These are phyloP conservation scores for Sebastes nivosus DNA, from an alignment of 2,797 vertebrate genomes.

Conservation along the genomic window DNA sequence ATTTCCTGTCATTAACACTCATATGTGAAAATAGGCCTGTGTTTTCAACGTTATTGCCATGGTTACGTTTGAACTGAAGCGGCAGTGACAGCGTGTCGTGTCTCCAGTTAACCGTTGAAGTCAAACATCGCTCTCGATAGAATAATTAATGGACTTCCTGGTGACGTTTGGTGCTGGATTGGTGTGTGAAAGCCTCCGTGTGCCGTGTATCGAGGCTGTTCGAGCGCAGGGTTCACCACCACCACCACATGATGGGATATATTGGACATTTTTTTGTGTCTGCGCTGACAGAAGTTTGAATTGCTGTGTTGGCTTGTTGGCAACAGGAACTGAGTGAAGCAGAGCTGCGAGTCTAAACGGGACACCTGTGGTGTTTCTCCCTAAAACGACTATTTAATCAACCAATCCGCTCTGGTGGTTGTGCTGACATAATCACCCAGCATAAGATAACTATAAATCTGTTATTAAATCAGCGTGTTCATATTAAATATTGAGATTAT, in stretches of 20 bases:
- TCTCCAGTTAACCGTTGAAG: background rate
- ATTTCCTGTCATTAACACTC: background rate
- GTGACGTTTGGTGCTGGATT: background rate
- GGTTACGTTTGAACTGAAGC: constrained; percentile 16
- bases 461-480: background rate
- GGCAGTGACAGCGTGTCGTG: constrained; percentile 13
- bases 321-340: constrained; percentile 29
- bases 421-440: background rate
- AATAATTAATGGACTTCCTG: constrained; percentile 67
- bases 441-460: background rate
- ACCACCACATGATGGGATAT: constrained; percentile 13
- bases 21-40: background rate
- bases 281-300: constrained; percentile 50
- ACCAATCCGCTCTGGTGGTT: background rate
- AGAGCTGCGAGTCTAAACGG: constrained; percentile 6
- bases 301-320: constrained; percentile 40
- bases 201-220: background rate
- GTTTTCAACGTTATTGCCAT: background rate
- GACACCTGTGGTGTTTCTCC: constrained; percentile 62
- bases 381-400: background rate
- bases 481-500: background rate
- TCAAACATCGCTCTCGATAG: constrained; percentile 63
- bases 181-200: background rate
- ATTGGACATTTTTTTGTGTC: constrained; percentile 35
- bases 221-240: background rate